Evolutionary conservation across 2,888 invertebrate species (phyloP), one percentile per base, ranked within the genome.

Genomic region (Griposia aprilina): DNA sequence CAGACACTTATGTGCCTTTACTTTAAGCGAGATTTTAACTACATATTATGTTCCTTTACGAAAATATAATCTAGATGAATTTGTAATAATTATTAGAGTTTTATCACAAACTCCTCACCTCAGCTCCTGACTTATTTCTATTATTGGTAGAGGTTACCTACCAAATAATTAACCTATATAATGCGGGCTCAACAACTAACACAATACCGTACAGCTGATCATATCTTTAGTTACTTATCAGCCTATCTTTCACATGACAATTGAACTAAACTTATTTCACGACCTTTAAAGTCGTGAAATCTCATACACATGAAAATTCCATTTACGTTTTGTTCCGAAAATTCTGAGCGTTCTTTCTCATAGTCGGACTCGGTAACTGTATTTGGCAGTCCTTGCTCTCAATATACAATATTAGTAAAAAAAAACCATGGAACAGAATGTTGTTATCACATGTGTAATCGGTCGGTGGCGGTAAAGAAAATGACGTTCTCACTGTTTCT

Each of bases 381-480:
- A 82, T 84, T 87, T 77, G 55, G 41, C 45, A 84, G 88, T 89
- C 88, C 88, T 88, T 88, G 88, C 84, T 87, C 88, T 82, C 76
- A 81, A 83, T 84, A 78, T 67, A 85, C 78, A 85, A 75, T 76
- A 88, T 81, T 77, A 74, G 55, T 59, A 8, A 65, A 85, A 86
- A 81, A 85, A 72, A 85, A 87, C 74, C 88, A 85, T 84, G 83
- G 70, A 66, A 78, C 70, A 85, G 75, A 85, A 88, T 88, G 23
- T 74, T 87, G 70, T 83, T 85, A 85, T 88, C 87, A 83, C 66
- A 71, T 83, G 63, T 75, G 63, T 84, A 80, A 87, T 87, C 77
- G n/a, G 74, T 79, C 62, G 78, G 78, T 76, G 81, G 62, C n/a
- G 66, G 62, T 76, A 72, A 79, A 81, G 72, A 83, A 81, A 86